Conservation (phyloP, 2,113 vertebrate genomes). For the Vulpes lagopus region DNA sequence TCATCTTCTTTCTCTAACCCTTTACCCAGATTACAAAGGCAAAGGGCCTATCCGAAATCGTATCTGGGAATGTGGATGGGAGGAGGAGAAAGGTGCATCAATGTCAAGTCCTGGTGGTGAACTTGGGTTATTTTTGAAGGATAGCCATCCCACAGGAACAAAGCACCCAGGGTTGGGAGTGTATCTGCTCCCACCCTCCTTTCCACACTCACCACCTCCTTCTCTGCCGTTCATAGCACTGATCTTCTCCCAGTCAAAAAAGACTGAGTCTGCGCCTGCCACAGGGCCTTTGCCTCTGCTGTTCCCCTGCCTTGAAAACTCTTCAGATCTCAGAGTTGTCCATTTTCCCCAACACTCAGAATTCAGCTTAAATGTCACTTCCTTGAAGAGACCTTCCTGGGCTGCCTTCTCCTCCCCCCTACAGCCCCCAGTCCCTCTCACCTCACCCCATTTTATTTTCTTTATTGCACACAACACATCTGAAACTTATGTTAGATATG, state of each 20-base stretch:
- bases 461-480: background rate
- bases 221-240: background rate
- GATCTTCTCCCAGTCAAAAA: background rate
- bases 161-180: background rate
- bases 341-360: background rate
- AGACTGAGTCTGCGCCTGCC: background rate
- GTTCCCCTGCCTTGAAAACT: background rate
- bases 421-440: background rate
- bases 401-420: background rate
- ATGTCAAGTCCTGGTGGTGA: background rate
- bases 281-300: background rate
- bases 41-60: background rate
- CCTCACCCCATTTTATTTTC: slow-evolving; percentile 10
- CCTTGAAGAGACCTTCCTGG: background rate
- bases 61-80: background rate
- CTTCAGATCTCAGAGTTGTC: background rate
- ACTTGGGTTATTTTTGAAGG: background rate
- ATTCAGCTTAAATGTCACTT: background rate
- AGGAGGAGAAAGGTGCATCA: background rate
- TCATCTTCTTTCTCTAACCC: background rate
- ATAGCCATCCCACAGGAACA: background rate
- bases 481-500: background rate
- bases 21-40: background rate
- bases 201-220: background rate
- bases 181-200: background rate